Percentiles rank a stretch among this genome's conserved stretches.
phyloP scores from a whole-genome alignment of 2,113 vertebrate genomes.

The Callipepla californica region DNA sequence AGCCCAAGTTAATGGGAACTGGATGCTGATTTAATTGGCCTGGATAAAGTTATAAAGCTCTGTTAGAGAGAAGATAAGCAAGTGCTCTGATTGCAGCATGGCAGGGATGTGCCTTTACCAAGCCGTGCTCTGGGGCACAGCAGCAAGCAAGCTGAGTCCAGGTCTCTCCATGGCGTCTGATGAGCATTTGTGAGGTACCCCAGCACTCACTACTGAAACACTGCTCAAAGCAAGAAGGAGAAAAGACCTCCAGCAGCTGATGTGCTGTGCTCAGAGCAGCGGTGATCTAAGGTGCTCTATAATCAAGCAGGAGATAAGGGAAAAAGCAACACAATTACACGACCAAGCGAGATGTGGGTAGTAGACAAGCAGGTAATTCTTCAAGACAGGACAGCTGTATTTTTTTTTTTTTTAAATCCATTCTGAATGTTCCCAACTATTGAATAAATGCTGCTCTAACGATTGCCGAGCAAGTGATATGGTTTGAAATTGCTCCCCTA shows the following conservation, averaged over 20 bases:
- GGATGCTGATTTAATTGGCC: background rate
- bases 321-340: background rate
- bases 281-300: background rate
- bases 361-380: constrained; percentile 20
- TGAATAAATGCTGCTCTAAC: background rate
- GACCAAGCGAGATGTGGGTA: background rate
- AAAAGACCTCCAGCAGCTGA: background rate
- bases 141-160: background rate
- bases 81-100: background rate
- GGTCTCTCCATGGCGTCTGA: background rate
- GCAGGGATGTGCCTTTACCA: background rate
- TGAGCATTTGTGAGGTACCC: background rate
- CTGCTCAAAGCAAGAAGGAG: background rate
- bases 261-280: background rate
- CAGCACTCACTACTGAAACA: background rate
- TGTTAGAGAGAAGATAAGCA: background rate
- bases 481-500: constrained; percentile 15
- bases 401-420: background rate
- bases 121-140: background rate
- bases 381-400: background rate
- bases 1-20: background rate
- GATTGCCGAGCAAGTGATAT: background rate
- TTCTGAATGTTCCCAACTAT: background rate
- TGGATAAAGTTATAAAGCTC: background rate
- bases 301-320: background rate